phyloP scores from a whole-genome alignment of 2,113 vertebrate species.

The Crotophaga sulcirostris region DNA sequence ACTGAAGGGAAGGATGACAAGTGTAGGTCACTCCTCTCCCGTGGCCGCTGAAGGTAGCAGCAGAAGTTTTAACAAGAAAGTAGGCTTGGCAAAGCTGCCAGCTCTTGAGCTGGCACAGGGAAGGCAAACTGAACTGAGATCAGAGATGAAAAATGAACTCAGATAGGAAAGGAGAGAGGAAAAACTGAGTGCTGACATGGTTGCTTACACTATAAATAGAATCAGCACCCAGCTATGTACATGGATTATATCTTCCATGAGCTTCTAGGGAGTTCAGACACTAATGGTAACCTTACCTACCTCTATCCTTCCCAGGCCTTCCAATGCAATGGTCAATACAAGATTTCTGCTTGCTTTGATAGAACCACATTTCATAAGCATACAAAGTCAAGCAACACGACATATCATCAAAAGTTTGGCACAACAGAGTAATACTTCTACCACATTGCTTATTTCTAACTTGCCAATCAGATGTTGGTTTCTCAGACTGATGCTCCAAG shows the following conservation, averaged over 20 bases:
- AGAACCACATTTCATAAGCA: not conserved
- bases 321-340: not conserved
- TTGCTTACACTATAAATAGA: conserved; percentile 5
- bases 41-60: not conserved
- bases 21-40: not conserved
- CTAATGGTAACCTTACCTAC: not conserved
- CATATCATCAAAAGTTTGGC: not conserved
- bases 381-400: not conserved
- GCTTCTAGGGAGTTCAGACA: not conserved
- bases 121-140: not conserved
- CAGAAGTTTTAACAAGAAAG: not conserved
- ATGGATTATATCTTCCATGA: not conserved
- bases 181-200: conserved; percentile 8
- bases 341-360: not conserved
- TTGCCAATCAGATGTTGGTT: not conserved
- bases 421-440: not conserved
- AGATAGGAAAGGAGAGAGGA: not conserved
- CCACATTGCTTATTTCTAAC: not conserved
- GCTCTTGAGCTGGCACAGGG: not conserved
- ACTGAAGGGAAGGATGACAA: not conserved
- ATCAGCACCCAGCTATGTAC: not conserved
- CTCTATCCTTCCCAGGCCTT: not conserved
- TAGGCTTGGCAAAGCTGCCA: not conserved
- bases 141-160: not conserved
- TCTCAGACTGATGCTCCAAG: not conserved